Conservation (phyloP, 2,888 invertebrate species). For the Hydriomena furcata region DNA sequence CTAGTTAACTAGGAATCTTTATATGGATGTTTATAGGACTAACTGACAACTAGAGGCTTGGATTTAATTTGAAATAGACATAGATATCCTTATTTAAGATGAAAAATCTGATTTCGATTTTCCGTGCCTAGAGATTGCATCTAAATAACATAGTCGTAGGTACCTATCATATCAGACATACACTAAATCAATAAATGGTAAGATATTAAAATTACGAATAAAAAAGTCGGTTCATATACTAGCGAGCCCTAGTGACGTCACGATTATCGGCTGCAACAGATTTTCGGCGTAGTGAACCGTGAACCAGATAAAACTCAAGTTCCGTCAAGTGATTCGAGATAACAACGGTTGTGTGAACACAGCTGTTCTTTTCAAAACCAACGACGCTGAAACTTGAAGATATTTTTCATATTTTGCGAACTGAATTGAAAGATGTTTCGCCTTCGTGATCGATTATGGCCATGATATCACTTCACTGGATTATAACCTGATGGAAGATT, state of each 20-base stretch:
- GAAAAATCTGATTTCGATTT: too few species aligned
- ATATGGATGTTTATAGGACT: too few species aligned
- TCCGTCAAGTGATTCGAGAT: constrained; percentile 33
- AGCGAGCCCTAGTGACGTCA: constrained; percentile 36
- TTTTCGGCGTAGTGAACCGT: constrained; percentile 42
- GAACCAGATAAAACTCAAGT: constrained; percentile 46
- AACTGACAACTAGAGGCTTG: too few species aligned
- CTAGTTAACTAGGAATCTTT: too few species aligned
- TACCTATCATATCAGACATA: too few species aligned
- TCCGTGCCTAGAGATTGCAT: too few species aligned
- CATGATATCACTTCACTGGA: not conserved
- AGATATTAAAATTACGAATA: too few species aligned
- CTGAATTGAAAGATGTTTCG: constrained; percentile 1
- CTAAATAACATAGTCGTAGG: too few species aligned
- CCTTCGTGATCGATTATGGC: constrained; percentile 5
- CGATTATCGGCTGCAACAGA: constrained; percentile 39
- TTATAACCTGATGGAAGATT: not conserved
- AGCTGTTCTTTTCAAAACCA: constrained; percentile 34
- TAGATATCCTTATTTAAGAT: too few species aligned
- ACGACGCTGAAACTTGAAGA: constrained; percentile 23
- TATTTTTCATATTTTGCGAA: constrained; percentile 21
- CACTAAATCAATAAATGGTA: too few species aligned
- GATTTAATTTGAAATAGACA: too few species aligned
- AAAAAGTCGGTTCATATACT: not conserved
- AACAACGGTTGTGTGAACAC: constrained; percentile 32